Evolutionary conservation across 2,888 invertebrate genomes (phyloP).

Genomic region (Carcina quercana): DNA sequence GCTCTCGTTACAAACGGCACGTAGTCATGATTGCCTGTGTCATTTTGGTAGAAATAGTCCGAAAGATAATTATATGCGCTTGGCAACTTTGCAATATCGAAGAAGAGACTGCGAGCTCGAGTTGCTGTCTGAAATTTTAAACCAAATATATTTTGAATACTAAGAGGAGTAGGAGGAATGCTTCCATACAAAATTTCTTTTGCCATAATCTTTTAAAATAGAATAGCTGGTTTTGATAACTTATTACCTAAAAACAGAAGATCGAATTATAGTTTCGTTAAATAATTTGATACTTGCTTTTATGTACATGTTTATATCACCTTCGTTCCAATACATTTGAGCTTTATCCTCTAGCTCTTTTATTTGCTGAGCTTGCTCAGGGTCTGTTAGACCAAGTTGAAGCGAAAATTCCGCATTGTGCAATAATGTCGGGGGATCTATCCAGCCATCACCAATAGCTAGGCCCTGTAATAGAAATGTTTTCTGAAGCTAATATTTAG

Average conservation of each 20-base stretch:
- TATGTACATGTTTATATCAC: not conserved
- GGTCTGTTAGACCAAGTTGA: conserved; percentile 2
- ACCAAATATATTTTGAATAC: not conserved
- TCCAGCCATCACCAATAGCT: conserved; percentile 19
- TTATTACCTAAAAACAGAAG: no score
- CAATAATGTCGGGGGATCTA: conserved; percentile 16
- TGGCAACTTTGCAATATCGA: not conserved
- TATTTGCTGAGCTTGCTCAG: not conserved
- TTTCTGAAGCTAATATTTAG: not conserved
- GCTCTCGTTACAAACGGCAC: not conserved
- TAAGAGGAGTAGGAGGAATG: no score
- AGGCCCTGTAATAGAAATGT: conserved; percentile 11
- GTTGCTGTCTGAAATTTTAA: not conserved
- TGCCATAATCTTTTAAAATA: no score
- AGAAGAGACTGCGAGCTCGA: not conserved
- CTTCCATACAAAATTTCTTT: no score
- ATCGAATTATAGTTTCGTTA: no score
- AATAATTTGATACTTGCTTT: no score
- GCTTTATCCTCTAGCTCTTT: not conserved
- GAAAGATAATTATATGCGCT: conserved; percentile 1
- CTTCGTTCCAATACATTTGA: not conserved
- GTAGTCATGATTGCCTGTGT: not conserved
- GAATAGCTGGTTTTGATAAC: no score
- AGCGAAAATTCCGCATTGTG: conserved; percentile 16
- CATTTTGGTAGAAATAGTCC: no score